Evolutionary conservation across 30 jellyfish, hydroid and myxozoan genomes (phyloP).

Genomic region (Turritopsis dohrnii): DNA sequence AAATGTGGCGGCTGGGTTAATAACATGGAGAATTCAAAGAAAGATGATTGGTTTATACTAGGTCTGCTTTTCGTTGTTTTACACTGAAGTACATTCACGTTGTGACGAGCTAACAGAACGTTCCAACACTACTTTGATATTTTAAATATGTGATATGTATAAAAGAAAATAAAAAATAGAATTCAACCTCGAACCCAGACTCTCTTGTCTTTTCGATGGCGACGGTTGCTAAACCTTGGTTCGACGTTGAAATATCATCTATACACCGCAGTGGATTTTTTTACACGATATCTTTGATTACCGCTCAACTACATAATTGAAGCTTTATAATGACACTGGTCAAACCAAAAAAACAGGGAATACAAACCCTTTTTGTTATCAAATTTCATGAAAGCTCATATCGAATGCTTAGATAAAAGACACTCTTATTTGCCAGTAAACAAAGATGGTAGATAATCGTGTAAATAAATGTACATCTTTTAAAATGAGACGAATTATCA

Average conservation of each 20-base stretch:
- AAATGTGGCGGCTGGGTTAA: too few relatives aligned
- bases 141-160: neutral
- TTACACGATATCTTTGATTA: neutral
- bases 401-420: neutral
- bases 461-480: neutral
- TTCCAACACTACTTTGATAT: neutral
- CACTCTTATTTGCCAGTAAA: neutral
- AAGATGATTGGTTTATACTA: neutral
- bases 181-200: too few relatives aligned
- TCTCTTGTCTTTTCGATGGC: too few relatives aligned
- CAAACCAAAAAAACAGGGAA: neutral
- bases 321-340: neutral
- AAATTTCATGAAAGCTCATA: neutral
- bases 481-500: neutral
- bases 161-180: neutral
- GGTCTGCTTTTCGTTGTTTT: neutral
- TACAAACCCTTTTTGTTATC: neutral
- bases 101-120: neutral
- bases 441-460: neutral
- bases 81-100: neutral
- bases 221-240: too few relatives aligned
- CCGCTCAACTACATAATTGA: neutral
- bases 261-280: neutral
- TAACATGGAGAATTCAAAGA: neutral
- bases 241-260: too few relatives aligned